phyloP scores from a whole-genome alignment of 2,888 invertebrate species.

The Sarcophaga carnaria region DNA sequence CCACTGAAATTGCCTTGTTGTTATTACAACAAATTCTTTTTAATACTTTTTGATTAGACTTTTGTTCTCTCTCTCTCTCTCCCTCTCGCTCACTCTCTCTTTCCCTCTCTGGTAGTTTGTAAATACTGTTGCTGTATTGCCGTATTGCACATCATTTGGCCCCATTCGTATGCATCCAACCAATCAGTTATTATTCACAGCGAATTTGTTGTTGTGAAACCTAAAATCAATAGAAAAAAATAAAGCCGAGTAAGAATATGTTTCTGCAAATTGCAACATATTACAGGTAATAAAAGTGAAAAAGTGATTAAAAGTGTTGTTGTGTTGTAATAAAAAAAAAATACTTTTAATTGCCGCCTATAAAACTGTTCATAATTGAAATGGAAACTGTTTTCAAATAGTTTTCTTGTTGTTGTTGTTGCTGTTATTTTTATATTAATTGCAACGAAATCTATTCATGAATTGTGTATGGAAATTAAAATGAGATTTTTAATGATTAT shows the following conservation, averaged over 20 bases:
- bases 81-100: neutral
- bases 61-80: neutral
- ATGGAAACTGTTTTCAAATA: neutral
- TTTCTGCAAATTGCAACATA: constrained; percentile 6
- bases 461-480: too few relatives aligned
- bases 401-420: constrained; percentile 10
- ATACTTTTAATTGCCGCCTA: neutral
- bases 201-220: constrained; percentile 16
- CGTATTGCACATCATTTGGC: neutral
- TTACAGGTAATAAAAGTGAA: constrained; percentile 19
- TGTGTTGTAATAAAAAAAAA: neutral
- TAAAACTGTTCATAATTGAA: neutral
- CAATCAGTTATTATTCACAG: constrained; percentile 45
- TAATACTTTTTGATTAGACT: neutral
- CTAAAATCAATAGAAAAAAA: constrained; percentile 36
- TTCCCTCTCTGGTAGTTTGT: neutral
- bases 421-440: neutral
- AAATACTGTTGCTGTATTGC: neutral
- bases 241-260: neutral
- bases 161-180: neutral
- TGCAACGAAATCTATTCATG: too few relatives aligned
- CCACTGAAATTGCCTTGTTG: neutral
- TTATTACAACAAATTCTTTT: neutral
- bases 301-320: constrained; percentile 14
- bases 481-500: too few relatives aligned